Base-by-base conservation (phyloP, 2,113 vertebrate species). In the Taxidea taxus region DNA sequence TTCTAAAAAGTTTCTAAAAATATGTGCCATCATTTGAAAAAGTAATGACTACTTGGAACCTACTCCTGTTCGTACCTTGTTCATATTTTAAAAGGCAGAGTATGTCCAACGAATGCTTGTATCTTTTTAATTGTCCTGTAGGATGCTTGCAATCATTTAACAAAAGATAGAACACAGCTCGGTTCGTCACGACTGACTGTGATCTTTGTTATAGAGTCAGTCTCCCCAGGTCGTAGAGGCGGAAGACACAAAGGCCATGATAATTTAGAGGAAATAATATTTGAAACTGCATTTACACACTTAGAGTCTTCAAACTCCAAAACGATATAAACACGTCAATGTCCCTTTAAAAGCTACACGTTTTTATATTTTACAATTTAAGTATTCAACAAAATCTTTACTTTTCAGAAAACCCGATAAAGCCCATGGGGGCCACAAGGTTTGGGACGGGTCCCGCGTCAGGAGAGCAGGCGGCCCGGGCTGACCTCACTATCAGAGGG, bases 71-170 rank as follows among this genome's bases (percentile, higher is more conserved):
- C 88, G 37, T 83, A 75, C 62, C 58, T 86, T 62, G 77, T 68
- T 90, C 90, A 44, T 29, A 94, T 90, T 97, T 95, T 75, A 72
- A 77, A 66, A 94, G 37, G 91, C 93, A 91, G 90, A 89, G 27
- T 66, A 82, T 77, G 56, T 89, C 70, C 49, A 90, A 82, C 42
- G 87, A 80, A 91, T 88, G 78, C 44, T 75, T 86, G 94, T 95
- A 68, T 72, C 29, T 47, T 75, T 77, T 77, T 10, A 31, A 68
- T 78, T 93, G 20, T 81, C 51, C 75, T 68, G 34, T 8, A 54
- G 23, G 23, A 56, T 6, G 70, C 44, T 51, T 82, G 42, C 4
- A 44, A 37, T 90, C 29, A 92, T 87, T 97, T 94, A 81, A 90
- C 56, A 90, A 90, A 74, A 34, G 23, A 80, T 86, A 4, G 7